phyloP scores from a whole-genome alignment of 2,797 vertebrate species.

The Microchirus variegatus region DNA sequence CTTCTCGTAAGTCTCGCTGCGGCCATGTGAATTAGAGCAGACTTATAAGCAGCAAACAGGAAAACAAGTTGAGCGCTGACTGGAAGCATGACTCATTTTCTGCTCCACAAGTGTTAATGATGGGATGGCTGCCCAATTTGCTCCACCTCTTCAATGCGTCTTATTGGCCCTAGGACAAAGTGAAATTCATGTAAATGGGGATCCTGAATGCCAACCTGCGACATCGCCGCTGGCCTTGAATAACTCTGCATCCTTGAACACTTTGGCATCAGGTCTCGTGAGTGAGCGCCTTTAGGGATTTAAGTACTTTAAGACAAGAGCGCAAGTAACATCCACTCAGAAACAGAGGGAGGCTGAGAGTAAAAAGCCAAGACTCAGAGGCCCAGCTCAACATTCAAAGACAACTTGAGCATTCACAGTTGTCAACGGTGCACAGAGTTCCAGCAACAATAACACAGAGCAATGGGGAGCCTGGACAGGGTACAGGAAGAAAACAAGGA shows the following conservation, averaged over 20 bases:
- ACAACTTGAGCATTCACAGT: constrained; percentile 57
- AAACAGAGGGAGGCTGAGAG: constrained; percentile 37
- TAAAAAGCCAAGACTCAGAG: constrained; percentile 63
- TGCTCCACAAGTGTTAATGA: constrained; percentile 74
- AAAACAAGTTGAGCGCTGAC: constrained; percentile 69
- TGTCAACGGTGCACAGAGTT: constrained; percentile 49
- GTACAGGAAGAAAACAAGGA: constrained; percentile 64
- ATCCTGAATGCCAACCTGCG: constrained; percentile 68
- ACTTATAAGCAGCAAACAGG: constrained; percentile 52
- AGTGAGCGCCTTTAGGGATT: constrained; percentile 73
- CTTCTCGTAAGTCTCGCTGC: constrained; percentile 68
- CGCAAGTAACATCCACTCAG: constrained; percentile 49
- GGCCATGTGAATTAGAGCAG: constrained; percentile 62
- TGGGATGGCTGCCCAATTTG: constrained; percentile 54
- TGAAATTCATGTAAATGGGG: constrained; percentile 49
- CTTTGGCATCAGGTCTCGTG: constrained; percentile 66
- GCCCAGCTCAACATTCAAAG: constrained; percentile 50
- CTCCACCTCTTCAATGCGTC: constrained; percentile 61
- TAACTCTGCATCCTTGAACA: constrained; percentile 61
- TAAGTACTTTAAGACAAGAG: constrained; percentile 58
- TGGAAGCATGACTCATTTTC: constrained; percentile 79
- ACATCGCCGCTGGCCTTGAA: constrained; percentile 74
- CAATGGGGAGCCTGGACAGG: constrained; percentile 54
- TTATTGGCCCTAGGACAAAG: constrained; percentile 74
- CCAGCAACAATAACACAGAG: constrained; percentile 66